These are phyloP conservation scores for Anastrepha obliqua DNA, from an alignment of 1,140 invertebrate genomes.

Conservation along the genomic window DNA sequence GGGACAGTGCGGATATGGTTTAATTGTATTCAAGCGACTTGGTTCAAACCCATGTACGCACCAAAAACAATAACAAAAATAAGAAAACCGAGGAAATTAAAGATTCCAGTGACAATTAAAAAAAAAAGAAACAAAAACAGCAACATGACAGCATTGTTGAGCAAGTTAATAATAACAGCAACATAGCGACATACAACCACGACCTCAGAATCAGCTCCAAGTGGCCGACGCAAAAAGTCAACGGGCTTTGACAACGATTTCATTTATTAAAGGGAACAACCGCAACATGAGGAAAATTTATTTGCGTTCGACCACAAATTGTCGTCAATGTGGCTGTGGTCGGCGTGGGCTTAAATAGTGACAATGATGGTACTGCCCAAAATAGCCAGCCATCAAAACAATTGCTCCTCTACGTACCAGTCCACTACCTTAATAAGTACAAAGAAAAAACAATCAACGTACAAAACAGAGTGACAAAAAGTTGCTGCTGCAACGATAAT, in stretches of 20 bases:
- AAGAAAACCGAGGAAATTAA: neutral
- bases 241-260: constrained; percentile 42
- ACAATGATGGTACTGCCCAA: constrained; percentile 15
- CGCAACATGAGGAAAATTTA: constrained; percentile 59
- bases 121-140: neutral
- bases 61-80: neutral
- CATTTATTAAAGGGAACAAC: constrained; percentile 57
- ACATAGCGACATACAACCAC: neutral
- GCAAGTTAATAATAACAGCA: neutral
- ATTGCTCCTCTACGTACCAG: constrained; percentile 31
- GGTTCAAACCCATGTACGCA: too few relatives aligned
- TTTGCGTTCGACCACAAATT: constrained; percentile 58
- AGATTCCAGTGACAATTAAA: neutral
- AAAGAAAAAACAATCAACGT: neutral
- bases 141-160: neutral
- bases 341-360: neutral
- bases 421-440: constrained; percentile 1
- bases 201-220: neutral
- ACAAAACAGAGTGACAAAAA: neutral
- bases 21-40: constrained; percentile 8
- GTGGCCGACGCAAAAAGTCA: neutral
- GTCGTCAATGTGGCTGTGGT: constrained; percentile 11
- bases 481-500: constrained; percentile 6
- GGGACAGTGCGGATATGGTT: neutral
- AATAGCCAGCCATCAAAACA: constrained; percentile 8